Evolutionary conservation across 2,797 vertebrate genomes (phyloP).

Genomic region (Adelosebastes latens): DNA sequence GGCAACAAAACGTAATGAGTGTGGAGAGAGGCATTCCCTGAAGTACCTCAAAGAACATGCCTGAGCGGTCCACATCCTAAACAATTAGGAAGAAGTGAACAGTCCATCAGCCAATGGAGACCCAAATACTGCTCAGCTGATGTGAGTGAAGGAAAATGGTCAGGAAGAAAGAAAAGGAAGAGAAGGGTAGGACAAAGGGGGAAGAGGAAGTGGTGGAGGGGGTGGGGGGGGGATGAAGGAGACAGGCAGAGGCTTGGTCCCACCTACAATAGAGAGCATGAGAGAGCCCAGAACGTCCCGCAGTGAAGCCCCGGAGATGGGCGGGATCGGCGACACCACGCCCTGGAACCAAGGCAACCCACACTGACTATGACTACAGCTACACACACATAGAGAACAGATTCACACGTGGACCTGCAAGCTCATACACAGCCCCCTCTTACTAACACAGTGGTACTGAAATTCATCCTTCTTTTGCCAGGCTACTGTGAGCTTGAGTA

Average conservation of each 20-base stretch:
- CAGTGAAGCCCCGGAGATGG: conserved; percentile 81
- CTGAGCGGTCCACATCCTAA: conserved; percentile 52
- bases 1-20: conserved; percentile 22
- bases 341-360: conserved; percentile 81
- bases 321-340: conserved; percentile 72
- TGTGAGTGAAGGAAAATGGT: conserved; percentile 58
- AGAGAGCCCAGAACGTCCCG: conserved; percentile 83
- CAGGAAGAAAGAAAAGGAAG: conserved; percentile 29
- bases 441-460: conserved; percentile 4
- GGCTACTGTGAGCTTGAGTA: conserved; percentile 2
- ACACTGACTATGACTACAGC: conserved; percentile 55
- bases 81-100: conserved; percentile 52
- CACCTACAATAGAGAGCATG: conserved; percentile 86
- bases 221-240: not conserved
- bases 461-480: not conserved
- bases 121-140: conserved; percentile 47
- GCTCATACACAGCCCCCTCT: not conserved
- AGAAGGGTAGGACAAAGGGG: not conserved
- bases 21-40: conserved; percentile 46
- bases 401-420: not conserved
- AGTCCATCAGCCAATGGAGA: conserved; percentile 49
- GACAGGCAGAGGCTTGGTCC: conserved; percentile 69
- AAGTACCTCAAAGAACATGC: conserved; percentile 57
- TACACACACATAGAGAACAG: not conserved
- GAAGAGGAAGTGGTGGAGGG: not conserved